Percentiles rank a stretch among this genome's conserved stretches.
Conservation (phyloP, 2,113 vertebrate genomes). For the Irena cyanogastra region DNA sequence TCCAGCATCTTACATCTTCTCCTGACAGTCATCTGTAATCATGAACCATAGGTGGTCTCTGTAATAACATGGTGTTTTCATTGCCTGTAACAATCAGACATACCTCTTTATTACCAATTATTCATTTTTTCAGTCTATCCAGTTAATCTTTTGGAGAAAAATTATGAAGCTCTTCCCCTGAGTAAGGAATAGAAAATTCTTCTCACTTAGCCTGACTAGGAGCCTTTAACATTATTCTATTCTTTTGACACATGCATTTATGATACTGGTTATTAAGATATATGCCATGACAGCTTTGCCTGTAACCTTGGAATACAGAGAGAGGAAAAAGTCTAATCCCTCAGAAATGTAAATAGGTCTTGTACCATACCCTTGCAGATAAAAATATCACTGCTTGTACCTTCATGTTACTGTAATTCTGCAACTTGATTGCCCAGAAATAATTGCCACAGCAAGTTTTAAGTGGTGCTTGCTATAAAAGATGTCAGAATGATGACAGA, state of each 20-base stretch:
- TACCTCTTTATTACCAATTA: not conserved
- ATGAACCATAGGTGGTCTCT: not conserved
- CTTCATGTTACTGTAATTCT: not conserved
- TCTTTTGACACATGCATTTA: not conserved
- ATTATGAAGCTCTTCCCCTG: not conserved
- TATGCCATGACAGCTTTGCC: not conserved
- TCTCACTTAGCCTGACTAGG: not conserved
- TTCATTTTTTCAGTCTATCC: not conserved
- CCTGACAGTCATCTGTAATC: not conserved
- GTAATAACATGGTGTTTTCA: not conserved
- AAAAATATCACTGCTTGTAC: not conserved
- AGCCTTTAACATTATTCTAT: not conserved
- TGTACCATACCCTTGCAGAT: not conserved
- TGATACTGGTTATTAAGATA: not conserved
- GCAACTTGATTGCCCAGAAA: not conserved
- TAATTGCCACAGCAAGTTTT: not conserved
- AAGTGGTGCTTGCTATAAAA: not conserved
- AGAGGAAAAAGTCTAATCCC: not conserved
- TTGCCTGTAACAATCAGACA: not conserved
- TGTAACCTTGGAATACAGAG: not conserved
- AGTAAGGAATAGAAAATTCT: not conserved
- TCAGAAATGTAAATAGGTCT: not conserved
- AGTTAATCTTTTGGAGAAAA: not conserved
- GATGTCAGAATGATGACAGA: not conserved
- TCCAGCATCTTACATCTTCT: accelerated